phyloP scores from a whole-genome alignment of 2,888 invertebrate species.

The Rhagium mordax region DNA sequence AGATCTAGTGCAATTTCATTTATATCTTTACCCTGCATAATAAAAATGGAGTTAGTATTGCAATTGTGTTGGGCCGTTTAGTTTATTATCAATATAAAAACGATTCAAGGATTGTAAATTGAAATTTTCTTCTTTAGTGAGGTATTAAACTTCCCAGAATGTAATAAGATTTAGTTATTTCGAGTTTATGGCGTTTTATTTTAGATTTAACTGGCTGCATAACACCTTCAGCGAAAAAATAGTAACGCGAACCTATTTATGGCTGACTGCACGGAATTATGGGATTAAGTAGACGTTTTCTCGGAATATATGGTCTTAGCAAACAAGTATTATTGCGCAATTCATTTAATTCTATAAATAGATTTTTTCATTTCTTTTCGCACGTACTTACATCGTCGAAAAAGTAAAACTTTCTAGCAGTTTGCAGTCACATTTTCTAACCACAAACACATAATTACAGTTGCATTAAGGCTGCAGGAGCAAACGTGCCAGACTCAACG shows the following conservation, averaged over 20 bases:
- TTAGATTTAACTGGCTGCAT: background rate
- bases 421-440: background rate
- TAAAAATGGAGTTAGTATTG: conserved; percentile 45
- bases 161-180: conserved; percentile 24
- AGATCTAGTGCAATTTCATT: conserved; percentile 49
- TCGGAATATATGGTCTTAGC: background rate
- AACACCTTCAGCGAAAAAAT: conserved; percentile 7
- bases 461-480: background rate
- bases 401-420: background rate
- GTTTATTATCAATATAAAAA: conserved; percentile 49
- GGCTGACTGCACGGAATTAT: background rate
- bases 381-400: background rate
- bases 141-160: conserved; percentile 19
- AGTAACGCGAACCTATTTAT: background rate
- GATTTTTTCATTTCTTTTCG: no score
- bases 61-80: conserved; percentile 40
- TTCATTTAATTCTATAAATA: no score
- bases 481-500: no score
- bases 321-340: no score
- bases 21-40: conserved; percentile 43
- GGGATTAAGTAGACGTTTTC: background rate
- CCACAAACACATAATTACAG: background rate
- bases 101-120: conserved; percentile 38
- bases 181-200: conserved; percentile 22
- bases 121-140: conserved; percentile 31